Evolutionary conservation across 1,140 invertebrate genomes (phyloP), one percentile per base, ranked within the genome.

Genomic region (Drosophila punjabiensis): DNA sequence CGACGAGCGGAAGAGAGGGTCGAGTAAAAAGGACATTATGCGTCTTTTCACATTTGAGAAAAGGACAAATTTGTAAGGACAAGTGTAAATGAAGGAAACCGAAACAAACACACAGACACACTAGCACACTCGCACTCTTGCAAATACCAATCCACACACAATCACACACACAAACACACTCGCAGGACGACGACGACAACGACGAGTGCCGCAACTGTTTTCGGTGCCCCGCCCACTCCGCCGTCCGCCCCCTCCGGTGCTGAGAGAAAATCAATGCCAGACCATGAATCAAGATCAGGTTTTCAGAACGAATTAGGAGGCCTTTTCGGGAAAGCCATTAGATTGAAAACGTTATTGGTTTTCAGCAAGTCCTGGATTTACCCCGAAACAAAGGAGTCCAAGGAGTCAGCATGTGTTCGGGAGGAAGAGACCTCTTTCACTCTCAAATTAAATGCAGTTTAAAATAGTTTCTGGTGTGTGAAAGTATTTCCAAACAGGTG

Each of bases 41-140:
- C 86, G 86, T 90, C 86, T 90, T 90, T 90, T 90, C 86, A 90
- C 86, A 90, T 90, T 91, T 90, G 87, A 90, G 86, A 90, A 90
- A 90, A 90, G 87, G 86, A 90, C 86, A 90, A 90, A 90, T 90
- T 90, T 90, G 86, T 90, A 90, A 90, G 86, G 86, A 90, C 86
- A 90, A 90, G 87, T 90, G 86, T 91, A 90, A 90, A 79, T 80
- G 87, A 90, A 90, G 86, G 82, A 77, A 90, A 75, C 70, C 58
- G 69, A 80, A 81, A 81, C 77, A 80, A 80, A 80, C 69, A 81
- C 77, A 75, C 77, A 58, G 39, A 62, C 58, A 62, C 66, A 74
- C 48, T 55, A 16, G 32, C 67, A 55, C 71, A 59, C 33, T 71
- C 52, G 48, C 68, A 56, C 73, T 60, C 30, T 71, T 30, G 55